phyloP scores from a whole-genome alignment of 2,113 vertebrate species.

The Acrocephalus kingi region DNA sequence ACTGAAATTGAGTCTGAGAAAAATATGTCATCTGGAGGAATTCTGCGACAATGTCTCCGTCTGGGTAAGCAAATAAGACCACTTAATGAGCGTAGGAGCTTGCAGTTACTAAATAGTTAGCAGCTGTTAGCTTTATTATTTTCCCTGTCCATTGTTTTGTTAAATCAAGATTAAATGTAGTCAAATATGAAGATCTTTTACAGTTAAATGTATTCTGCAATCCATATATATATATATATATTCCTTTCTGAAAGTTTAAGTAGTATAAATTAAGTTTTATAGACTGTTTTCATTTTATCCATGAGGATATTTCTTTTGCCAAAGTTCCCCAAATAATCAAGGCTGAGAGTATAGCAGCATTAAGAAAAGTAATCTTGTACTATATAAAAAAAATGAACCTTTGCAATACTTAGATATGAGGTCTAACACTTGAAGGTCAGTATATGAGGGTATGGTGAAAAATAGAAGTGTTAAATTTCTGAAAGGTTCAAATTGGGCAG shows the following conservation, averaged over 20 bases:
- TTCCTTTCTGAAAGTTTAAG: background rate
- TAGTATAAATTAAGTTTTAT: background rate
- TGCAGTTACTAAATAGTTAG: background rate
- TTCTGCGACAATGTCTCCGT: constrained; percentile 94
- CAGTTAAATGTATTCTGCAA: background rate
- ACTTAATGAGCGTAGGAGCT: background rate
- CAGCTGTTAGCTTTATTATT: background rate
- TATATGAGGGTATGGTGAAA: background rate
- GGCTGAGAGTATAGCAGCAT: background rate
- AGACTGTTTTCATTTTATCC: background rate
- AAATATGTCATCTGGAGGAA: constrained; percentile 96
- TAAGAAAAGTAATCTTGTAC: background rate
- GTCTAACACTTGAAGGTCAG: background rate
- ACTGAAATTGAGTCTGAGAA: constrained; percentile 98
- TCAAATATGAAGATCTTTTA: background rate
- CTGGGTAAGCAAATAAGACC: constrained; percentile 79
- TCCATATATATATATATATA: background rate
- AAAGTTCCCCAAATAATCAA: background rate
- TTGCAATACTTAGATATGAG: background rate
- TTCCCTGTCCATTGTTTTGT: background rate
- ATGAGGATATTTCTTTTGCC: background rate
- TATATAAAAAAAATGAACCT: background rate
- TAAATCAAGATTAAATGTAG: background rate
- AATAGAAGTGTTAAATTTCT: background rate
- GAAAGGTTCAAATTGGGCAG: background rate